phyloP scores from a whole-genome alignment of 2,113 vertebrate species.

The Chaenogobius annularis region DNA sequence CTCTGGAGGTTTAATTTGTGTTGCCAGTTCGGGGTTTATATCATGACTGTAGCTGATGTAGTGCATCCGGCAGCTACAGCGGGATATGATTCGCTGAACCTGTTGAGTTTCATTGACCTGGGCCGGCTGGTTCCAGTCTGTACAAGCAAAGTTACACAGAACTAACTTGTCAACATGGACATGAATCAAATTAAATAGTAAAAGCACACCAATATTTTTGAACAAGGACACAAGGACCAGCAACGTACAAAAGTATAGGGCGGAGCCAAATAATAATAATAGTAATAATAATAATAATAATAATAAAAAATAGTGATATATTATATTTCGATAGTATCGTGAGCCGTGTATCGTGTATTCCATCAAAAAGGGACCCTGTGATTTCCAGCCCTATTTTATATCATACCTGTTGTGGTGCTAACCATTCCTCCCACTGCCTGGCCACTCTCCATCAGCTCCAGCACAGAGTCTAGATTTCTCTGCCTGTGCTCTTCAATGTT shows the following conservation, averaged over 20 bases:
- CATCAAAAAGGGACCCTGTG: too few species aligned
- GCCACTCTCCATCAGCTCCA: slow-evolving; percentile 97
- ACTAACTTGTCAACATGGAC: neutral
- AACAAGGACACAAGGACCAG: too few species aligned
- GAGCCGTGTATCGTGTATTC: too few species aligned
- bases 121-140: slow-evolving; percentile 95
- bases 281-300: too few species aligned
- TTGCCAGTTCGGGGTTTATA: slow-evolving; percentile 92
- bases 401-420: slow-evolving; percentile 93
- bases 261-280: too few species aligned
- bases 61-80: slow-evolving; percentile 97
- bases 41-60: slow-evolving; percentile 99
- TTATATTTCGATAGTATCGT: too few species aligned
- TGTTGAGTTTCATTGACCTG: slow-evolving; percentile 93
- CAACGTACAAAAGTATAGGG: too few species aligned
- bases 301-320: too few species aligned
- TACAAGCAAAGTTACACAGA: neutral
- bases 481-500: slow-evolving; percentile 96
- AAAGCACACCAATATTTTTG: too few species aligned
- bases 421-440: slow-evolving; percentile 98
- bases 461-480: slow-evolving; percentile 90
- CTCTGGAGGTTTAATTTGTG: slow-evolving; percentile 94
- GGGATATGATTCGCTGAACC: slow-evolving; percentile 96
- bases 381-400: too few species aligned
- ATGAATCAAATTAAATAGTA: neutral